Percentiles rank a stretch among this genome's conserved stretches.
phyloP scores from a whole-genome alignment of 2,113 vertebrate genomes.

The Hirundichthys speculiger region DNA sequence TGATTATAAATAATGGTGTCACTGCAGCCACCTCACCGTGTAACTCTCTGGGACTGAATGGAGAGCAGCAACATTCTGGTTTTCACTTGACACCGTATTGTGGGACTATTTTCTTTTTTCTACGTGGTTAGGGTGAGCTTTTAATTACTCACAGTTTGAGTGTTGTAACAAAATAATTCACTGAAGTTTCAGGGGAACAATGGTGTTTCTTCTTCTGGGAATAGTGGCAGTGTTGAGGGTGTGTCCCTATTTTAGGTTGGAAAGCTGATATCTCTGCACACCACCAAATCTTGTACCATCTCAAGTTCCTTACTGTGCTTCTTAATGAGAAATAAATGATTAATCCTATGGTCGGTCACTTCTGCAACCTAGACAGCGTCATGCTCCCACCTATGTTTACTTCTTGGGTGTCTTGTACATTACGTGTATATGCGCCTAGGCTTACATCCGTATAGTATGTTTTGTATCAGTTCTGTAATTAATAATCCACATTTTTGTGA shows the following conservation, averaged over 20 bases:
- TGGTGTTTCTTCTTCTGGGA: constrained; percentile 17
- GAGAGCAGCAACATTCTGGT: background rate
- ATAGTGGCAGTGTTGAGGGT: constrained; percentile 1
- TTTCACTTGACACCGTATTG: background rate
- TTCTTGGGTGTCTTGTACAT: constrained; percentile 74
- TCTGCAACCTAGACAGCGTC: constrained; percentile 56
- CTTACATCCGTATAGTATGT: constrained; percentile 68
- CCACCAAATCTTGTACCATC: constrained; percentile 63
- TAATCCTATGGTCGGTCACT: constrained; percentile 40
- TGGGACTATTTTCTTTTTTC: constrained; percentile 3
- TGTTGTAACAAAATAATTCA: background rate
- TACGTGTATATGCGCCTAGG: constrained; percentile 63
- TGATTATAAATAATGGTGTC: constrained; percentile 17
- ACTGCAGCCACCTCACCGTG: constrained; percentile 54
- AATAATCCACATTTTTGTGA: constrained; percentile 73
- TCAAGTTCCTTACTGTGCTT: constrained; percentile 72
- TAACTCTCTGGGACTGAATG: constrained; percentile 45
- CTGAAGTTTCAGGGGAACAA: constrained; percentile 32
- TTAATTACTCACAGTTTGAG: no score
- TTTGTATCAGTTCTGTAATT: constrained; percentile 78
- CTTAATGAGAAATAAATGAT: constrained; percentile 65
- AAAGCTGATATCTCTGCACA: constrained; percentile 57
- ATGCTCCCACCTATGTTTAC: constrained; percentile 73
- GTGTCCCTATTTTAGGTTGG: constrained; percentile 22
- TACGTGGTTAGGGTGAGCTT: no score